phyloP scores from a whole-genome alignment of 2,113 vertebrate genomes.

The Petrocephalus zakoni region DNA sequence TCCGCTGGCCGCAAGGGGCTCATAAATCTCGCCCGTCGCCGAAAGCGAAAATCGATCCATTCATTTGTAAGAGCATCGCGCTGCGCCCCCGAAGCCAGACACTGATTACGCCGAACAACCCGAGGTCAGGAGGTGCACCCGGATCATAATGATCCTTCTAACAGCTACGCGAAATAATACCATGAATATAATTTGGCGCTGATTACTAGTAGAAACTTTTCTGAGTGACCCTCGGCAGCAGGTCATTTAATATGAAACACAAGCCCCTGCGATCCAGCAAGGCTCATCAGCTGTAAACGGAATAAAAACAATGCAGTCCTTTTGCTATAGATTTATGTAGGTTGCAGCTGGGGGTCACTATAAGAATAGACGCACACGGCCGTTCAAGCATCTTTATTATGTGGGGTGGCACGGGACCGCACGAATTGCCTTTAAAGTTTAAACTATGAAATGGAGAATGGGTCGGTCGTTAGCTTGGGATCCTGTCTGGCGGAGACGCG shows the following conservation, averaged over 20 bases:
- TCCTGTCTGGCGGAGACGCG: background rate
- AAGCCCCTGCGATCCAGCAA: background rate
- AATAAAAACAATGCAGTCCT: background rate
- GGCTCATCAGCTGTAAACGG: background rate
- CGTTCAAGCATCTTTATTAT: background rate
- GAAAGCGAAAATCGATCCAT: background rate
- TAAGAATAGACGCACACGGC: background rate
- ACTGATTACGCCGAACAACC: background rate
- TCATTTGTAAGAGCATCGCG: background rate
- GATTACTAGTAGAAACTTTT: background rate
- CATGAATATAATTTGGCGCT: background rate
- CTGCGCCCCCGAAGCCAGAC: background rate
- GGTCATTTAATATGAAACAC: background rate
- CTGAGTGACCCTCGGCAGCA: background rate
- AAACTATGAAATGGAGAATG: background rate
- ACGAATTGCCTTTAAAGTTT: background rate
- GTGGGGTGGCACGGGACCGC: background rate
- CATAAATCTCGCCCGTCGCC: background rate
- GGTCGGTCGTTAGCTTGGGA: background rate
- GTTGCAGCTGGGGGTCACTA: background rate
- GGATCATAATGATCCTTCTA: background rate
- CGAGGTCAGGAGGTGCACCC: background rate
- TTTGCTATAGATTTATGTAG: background rate
- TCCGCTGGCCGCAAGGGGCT: background rate
- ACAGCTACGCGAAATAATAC: background rate